Base-by-base conservation (phyloP, 2,888 invertebrate species). In the Amphimallon solstitiale region DNA sequence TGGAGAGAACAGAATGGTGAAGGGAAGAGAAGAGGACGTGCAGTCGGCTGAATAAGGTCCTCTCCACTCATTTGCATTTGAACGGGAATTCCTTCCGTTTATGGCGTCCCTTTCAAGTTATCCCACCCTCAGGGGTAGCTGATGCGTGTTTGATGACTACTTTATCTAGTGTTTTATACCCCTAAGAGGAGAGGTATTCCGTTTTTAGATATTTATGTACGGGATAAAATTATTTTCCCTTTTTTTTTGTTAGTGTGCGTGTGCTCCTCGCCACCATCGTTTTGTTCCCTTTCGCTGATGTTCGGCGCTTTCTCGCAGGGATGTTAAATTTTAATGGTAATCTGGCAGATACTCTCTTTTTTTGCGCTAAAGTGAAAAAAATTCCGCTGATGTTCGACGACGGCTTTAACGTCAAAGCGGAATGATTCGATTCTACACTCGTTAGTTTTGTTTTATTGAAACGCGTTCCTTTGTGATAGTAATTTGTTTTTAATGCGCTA, bases 141-240 rank as follows among this genome's bases (percentile, higher is more conserved):
- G 73, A 73, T 72, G 72, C 72, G 73, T 72, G 72, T 72, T 73
- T 73, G 72, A 73, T 72, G 70, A 69, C 70, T 70, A 65, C 69
- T 68, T 66, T 67, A 63, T 63, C 51, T 54, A 52, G 51, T 45
- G 52, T 34, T 54, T 63, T 54, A 54, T 62, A 19, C 38, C 14
- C 9, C 46, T 29, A 23, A 43, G 45, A 34, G 43, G 56, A 59
- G 43, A 59, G 56, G 56, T 59, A 59, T 43, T 43, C 56, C 29
- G 43, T 34, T 45, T 43, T 34, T 59, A 43, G 56, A 59, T 59
- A 59, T 56, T 56, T 59, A 59, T 59, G 56, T 40, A 43, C 21
- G 40, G 9, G 23, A 56, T 56, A 43, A 56, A 56, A 40, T 40
- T 29, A 43, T 59, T 59, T 29, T 59, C 34, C 56, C 29, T 59